phyloP scores from a whole-genome alignment of 2,113 vertebrate species.

The Paedocypris sp. region DNA sequence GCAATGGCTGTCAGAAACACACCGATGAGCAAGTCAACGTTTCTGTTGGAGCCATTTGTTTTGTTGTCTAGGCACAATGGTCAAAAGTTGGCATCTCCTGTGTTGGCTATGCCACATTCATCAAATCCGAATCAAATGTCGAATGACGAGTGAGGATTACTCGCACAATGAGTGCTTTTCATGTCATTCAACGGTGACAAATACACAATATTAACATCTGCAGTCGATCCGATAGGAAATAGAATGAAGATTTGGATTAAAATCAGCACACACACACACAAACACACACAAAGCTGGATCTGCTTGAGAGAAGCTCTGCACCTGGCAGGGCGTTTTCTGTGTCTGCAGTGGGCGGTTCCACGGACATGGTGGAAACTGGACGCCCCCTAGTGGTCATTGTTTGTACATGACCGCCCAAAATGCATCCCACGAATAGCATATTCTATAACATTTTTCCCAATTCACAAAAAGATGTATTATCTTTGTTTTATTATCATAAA shows the following conservation, averaged over 20 bases:
- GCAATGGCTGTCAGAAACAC: neutral
- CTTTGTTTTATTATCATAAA: no score
- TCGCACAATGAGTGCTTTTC: neutral
- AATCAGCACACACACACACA: slow-evolving; percentile 11
- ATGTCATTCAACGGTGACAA: neutral
- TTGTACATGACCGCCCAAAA: neutral
- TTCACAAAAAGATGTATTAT: no score
- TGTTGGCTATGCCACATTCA: neutral
- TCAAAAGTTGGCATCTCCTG: slow-evolving; percentile 20
- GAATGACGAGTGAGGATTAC: neutral
- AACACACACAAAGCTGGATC: slow-evolving; percentile 23
- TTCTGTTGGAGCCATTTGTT: no score
- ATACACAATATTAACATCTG: slow-evolving; percentile 4
- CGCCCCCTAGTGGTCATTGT: slow-evolving; percentile 18
- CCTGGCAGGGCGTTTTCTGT: slow-evolving; percentile 10
- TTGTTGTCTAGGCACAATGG: slow-evolving; percentile 29
- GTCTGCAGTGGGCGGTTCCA: neutral
- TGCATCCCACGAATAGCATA: neutral
- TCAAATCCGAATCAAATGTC: neutral
- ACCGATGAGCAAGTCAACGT: neutral
- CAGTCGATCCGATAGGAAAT: neutral
- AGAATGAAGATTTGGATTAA: slow-evolving; percentile 21
- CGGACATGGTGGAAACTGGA: no score
- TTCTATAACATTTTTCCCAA: neutral
- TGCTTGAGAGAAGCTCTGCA: neutral